Evolutionary conservation across 2,888 invertebrate species (phyloP), one percentile per base, ranked within the genome.

Genomic region (Nemapogon koenigi): DNA sequence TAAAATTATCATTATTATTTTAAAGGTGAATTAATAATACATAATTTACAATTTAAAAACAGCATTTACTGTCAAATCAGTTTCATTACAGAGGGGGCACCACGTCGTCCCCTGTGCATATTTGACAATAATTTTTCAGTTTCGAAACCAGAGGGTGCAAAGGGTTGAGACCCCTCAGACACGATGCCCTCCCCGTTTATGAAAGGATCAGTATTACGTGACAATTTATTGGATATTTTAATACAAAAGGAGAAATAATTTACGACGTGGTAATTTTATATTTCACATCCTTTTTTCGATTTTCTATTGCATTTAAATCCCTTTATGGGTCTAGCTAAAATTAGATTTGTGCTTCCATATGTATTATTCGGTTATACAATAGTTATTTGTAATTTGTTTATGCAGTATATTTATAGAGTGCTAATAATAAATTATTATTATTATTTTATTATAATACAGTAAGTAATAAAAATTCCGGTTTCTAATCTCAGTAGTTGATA

Each of bases 211-310:
- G 41, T 49, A 62, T 57, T 58, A 59, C 53, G 57, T 59, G 70
- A 68, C 69, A 67, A 78, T 76, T 75, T 76, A 76, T 76, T 73
- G 65, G 62, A 57, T 54, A 67, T 68, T 31, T 57, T 55, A 58
- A 55, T 51, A 76, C 69, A 75, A 78, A 61, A 51, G 59, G 45
- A 45, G 46, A 14, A 49, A 55, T 61, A 65, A 73, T 76, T 75
- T 76, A 78, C 70, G 51, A 67, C 59, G 73, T 75, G 76, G 63
- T 71, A 75, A 78, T 58, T 57, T 57, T 50, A 54, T 48, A 58
- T 62, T 62, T 58, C 28, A n/a, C 57, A 53, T 57, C 58, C 44
- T 57, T 59, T 62, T 57, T 27, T 28, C n/a, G 25, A 17, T 16
- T 26, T 13, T 16, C 16, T 28, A 18, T 27, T 28, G 37, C 26